phyloP scores from a whole-genome alignment of 2,888 invertebrate genomes.

The Blera fallax region DNA sequence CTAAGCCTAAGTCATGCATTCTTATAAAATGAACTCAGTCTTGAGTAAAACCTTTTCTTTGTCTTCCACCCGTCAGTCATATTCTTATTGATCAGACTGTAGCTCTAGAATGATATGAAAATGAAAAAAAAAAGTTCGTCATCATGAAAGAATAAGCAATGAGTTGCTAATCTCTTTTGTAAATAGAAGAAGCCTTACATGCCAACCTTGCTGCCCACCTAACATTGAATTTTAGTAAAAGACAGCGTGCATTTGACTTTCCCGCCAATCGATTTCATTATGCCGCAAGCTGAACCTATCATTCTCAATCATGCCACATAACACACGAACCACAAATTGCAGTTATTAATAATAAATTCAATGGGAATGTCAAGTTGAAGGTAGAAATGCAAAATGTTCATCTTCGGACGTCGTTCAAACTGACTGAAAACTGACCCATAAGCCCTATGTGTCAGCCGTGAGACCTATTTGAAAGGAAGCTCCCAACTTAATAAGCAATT shows the following conservation, averaged over 20 bases:
- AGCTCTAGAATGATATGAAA: not conserved
- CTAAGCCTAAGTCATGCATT: no score
- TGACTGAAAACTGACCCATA: not conserved
- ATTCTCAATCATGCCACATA: not conserved
- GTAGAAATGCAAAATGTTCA: not conserved
- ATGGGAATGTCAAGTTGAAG: not conserved
- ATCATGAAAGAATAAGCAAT: not conserved
- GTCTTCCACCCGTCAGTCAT: no score
- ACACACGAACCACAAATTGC: not conserved
- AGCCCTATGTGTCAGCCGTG: not conserved
- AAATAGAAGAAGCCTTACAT: not conserved
- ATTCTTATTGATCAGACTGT: no score
- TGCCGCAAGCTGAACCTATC: not conserved
- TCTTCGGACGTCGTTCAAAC: no score
- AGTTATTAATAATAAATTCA: not conserved
- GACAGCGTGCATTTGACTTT: not conserved
- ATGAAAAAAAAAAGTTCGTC: not conserved
- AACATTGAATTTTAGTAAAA: not conserved
- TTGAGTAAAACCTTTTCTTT: no score
- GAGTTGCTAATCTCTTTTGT: not conserved
- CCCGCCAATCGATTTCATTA: constrained; percentile 7
- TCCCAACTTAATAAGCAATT: not conserved
- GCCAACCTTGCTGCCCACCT: not conserved
- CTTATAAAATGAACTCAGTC: no score
- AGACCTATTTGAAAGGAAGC: not conserved